Base-by-base conservation (phyloP, 2,888 invertebrate genomes). In the Caenorhabditis afra region DNA sequence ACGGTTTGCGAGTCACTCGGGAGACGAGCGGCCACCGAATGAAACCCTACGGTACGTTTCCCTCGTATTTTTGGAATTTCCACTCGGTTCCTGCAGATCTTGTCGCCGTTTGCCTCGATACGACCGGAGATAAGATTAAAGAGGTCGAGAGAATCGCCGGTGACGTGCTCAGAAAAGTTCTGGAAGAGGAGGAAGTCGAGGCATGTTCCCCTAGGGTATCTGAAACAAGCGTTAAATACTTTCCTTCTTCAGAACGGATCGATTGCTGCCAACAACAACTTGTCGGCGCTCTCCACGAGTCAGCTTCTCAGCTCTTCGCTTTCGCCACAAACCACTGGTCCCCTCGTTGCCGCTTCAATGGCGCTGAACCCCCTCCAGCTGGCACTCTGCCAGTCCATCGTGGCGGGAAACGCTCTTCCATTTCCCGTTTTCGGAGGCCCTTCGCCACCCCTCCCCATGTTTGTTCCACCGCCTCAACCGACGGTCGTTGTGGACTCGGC, bases 301-400 rank as follows among this genome's bases (percentile, higher is more conserved):
- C 70, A 70, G 53, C 61, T 70, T 45, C 55, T 70, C 55, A 68
- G 68, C 52, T 52, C 68, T 22, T 61, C 68, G 23, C 59, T 61
- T 20, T 53, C 59, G 35, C 52, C 3, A 29, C 29, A 41, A 20
- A 59, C 50, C n/a, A 18, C 59, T 3, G 16, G n/a, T n/a, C n/a
- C 52, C 10, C 5, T 23, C 11, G 23, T 29, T 7, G 52, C 52
- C 22, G 39, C 57, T 20, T 58, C 67, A 52, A n/a, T 50, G 22
- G 45, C 45, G n/a, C 52, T 52, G 22, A 68, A 61, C 50, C 68
- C 59, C n/a, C 53, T 68, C 39, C 74, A 75, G n/a, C 20, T 75
- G 52, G 74, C 74, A 47, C 47, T 75, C 29, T 75, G 45, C 37
- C 66, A 75, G 39, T 55, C 64, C n/a, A 55, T 71, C 4, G 47